Evolutionary conservation across 37 sponge, comb jelly and placozoan species (phyloP), one percentile per base, ranked within the genome.

Genomic region (Hexactinellida sp.): DNA sequence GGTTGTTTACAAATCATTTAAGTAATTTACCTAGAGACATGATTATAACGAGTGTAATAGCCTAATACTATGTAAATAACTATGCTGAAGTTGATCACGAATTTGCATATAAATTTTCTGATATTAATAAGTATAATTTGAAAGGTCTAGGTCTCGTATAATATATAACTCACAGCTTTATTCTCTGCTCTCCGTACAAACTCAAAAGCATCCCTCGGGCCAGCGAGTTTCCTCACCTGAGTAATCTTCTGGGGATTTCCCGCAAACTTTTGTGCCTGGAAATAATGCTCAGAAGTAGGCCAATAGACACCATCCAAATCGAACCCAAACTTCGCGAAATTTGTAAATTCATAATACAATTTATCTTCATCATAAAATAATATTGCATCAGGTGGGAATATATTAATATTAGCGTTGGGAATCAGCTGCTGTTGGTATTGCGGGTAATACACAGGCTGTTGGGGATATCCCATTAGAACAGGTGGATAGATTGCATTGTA

Each of bases 241-340:
- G 21, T 1, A 7, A 32, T 63, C 76, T 32, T 63, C 1, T 63
- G 3, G 5, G 76, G 76, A n/a, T 63, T 21, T 5, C 30, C 76
- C 34, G 3, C 30, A n/a, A 63, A 63, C 76, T 63, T 63, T 23
- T 63, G 76, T 7, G 76, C 76, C 13, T 63, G 76, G 34, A 63
- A 63, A n/a, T 63, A 63, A 63, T 63, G 76, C 30, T 63, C 76
- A 3, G 76, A 63, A 63, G 76, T 63, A 21, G 76, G 76, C 76
- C 76, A 63, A 63, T n/a, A n/a, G 13, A 21, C 21, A 32, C 30
- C 76, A 63, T 63, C 76, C 34, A 63, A n/a, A 10, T 7, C 13
- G 76, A 63, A 63, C 13, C 76, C 76, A 63, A 25, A 32, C 21
- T 28, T 63, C 21, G 76, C 76, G 76, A 63, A 63, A 63, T 63